Base-by-base conservation (phyloP, 2,797 vertebrate genomes). In the Propithecus perrieri region DNA sequence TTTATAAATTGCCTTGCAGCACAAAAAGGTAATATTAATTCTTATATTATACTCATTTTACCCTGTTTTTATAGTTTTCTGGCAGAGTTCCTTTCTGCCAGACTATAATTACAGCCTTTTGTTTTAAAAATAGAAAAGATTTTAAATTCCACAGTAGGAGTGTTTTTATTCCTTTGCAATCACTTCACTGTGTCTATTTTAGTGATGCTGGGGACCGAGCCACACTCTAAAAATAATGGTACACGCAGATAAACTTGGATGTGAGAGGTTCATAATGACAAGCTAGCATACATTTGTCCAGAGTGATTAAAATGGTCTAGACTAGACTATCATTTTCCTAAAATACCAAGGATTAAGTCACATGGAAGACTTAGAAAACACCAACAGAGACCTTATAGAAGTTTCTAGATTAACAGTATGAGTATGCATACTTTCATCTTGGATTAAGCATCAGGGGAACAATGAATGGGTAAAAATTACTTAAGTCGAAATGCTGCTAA, bases 121-220 rank as follows among this genome's bases (percentile, higher is more conserved):
- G 92, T 94, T 55, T 30, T 41, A 86, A 95, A 97, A 95, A 97
- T 89, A 96, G 96, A 30, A 85, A 67, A 50, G 59, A 63, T 38
- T 69, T 59, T 74, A 79, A 92, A 46, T 53, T 43, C 76, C 83
- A 35, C 2, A 26, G 84, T 2, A 43, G 89, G 91, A 12, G 28
- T n/a, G 41, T n/a, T 67, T 72, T 24, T 7, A 22, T 26, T 55
- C 59, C 46, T 50, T 33, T 65, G 59, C 74, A 50, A 9, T 81
- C 57, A 38, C 71, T 48, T 65, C 30, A 1, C 33, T 0, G 65
- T 0, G 24, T 75, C 92, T 96, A n/a, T 94, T 91, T 93, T 15
- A 28, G 85, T 71, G 85, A 28, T 0, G 46, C 48, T 13, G 41
- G 76, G 65, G 90, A 69, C 81, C 53, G 28, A 18, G 0, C 41